Evolutionary conservation across 2,113 vertebrate species (phyloP).

Genomic region (Hemiprocne comata): DNA sequence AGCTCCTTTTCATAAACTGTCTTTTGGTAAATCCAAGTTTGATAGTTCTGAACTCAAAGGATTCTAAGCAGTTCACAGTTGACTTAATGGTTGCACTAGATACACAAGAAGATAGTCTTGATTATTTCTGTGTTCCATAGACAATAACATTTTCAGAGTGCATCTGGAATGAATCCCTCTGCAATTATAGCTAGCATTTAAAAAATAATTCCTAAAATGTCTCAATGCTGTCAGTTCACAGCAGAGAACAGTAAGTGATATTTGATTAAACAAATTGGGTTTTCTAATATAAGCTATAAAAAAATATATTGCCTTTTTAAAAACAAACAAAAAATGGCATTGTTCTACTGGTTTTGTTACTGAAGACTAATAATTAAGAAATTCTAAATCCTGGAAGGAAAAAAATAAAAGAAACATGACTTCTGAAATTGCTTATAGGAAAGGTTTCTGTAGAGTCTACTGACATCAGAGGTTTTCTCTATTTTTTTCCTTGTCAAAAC

Average conservation of each 20-base stretch:
- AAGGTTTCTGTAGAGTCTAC: neutral
- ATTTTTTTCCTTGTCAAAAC: neutral
- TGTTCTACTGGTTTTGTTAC: constrained; percentile 14
- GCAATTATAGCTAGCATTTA: neutral
- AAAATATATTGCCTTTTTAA: constrained; percentile 43
- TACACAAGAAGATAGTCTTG: constrained; percentile 45
- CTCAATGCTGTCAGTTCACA: constrained; percentile 45
- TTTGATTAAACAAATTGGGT: constrained; percentile 32
- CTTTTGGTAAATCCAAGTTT: constrained; percentile 22
- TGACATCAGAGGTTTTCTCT: neutral
- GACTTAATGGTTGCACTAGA: neutral
- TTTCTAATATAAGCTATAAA: constrained; percentile 53
- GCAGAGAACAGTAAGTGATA: constrained; percentile 53
- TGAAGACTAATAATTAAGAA: neutral
- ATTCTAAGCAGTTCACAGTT: constrained; percentile 23
- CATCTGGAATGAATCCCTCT: constrained; percentile 31
- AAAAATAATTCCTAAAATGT: constrained; percentile 2
- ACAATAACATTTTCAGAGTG: constrained; percentile 42
- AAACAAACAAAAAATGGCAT: neutral
- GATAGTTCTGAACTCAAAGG: constrained; percentile 23
- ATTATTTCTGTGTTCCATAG: constrained; percentile 4
- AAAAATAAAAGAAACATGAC: neutral
- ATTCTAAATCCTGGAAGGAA: neutral
- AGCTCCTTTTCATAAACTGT: neutral
- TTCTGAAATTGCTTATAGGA: neutral